phyloP scores from a whole-genome alignment of 2,797 vertebrate species.

The Peromyscus attwateri region DNA sequence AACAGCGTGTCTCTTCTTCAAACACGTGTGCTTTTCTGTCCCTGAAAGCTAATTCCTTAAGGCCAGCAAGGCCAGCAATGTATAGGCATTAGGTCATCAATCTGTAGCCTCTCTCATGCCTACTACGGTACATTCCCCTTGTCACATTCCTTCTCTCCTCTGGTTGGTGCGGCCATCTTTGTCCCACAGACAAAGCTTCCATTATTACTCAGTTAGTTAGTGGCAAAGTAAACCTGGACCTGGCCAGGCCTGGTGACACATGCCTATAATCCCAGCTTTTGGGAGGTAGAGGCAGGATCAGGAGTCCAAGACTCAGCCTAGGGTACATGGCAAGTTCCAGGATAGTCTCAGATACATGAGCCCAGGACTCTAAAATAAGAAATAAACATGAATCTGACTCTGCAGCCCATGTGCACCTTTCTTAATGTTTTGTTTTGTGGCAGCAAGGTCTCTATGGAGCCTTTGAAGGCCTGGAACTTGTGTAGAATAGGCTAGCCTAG shows the following conservation, averaged over 20 bases:
- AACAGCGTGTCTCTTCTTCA: background rate
- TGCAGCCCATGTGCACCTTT: background rate
- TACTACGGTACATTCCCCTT: background rate
- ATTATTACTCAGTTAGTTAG: background rate
- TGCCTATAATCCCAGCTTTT: background rate
- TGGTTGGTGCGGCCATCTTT: background rate
- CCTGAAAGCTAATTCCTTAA: background rate
- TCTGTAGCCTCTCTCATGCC: background rate
- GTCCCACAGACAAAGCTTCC: background rate
- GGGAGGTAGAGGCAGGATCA: background rate
- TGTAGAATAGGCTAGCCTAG: background rate
- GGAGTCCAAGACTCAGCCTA: background rate
- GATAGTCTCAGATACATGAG: background rate
- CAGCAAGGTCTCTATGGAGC: background rate
- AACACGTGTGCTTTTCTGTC: background rate
- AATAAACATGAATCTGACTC: background rate
- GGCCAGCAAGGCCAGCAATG: background rate
- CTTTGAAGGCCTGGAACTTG: background rate
- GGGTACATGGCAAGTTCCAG: background rate
- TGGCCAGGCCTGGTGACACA: background rate
- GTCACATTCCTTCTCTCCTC: background rate
- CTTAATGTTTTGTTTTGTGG: background rate
- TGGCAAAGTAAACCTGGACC: background rate
- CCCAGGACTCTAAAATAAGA: background rate
- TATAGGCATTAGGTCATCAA: background rate